These are phyloP conservation scores for Athene cunicularia DNA, from an alignment of 2,113 vertebrate genomes.

Conservation along the genomic window DNA sequence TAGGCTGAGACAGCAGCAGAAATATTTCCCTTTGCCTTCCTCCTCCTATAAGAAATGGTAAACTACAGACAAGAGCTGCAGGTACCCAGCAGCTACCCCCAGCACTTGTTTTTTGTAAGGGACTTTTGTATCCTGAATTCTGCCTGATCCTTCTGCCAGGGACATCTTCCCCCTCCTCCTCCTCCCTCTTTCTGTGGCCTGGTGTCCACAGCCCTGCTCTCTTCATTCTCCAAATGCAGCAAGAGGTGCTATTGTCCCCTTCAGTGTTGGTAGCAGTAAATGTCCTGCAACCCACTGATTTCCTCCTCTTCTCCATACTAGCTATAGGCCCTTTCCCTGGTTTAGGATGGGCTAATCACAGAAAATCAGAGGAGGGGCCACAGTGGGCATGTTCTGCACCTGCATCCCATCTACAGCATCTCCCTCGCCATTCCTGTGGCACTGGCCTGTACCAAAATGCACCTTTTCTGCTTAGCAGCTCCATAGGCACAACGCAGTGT, in stretches of 20 bases:
- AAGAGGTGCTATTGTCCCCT: background rate
- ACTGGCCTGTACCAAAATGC: background rate
- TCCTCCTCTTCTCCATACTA: background rate
- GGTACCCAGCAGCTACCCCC: background rate
- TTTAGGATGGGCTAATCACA: background rate
- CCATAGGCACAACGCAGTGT: background rate
- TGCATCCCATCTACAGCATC: background rate
- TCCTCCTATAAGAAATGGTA: background rate
- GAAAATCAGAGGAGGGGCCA: background rate
- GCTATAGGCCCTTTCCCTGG: background rate
- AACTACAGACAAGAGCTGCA: background rate
- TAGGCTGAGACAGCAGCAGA: background rate
- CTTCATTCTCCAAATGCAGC: background rate
- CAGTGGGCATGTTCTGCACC: background rate
- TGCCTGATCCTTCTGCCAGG: background rate
- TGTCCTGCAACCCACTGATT: background rate
- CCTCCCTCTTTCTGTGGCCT: background rate
- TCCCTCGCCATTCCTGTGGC: background rate
- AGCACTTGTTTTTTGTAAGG: background rate
- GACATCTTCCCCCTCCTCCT: background rate
- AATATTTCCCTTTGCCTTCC: background rate
- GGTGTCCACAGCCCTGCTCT: background rate
- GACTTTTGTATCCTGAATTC: background rate
- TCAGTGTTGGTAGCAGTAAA: background rate
- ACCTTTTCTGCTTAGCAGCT: background rate